Conservation (phyloP, 2,888 invertebrate species). For the Melanotus villosus region DNA sequence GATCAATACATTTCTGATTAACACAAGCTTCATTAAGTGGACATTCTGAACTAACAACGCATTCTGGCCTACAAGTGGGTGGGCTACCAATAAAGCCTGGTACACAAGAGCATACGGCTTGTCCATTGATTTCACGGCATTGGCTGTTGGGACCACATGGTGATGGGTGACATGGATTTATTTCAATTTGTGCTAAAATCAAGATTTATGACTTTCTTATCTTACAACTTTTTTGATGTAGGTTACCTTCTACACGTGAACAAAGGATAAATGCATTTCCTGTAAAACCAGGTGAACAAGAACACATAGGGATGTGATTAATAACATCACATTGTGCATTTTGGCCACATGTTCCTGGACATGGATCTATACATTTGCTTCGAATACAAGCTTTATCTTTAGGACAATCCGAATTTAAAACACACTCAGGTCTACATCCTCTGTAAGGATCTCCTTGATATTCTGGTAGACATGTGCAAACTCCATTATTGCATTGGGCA, state of each 20-base stretch:
- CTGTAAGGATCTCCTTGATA: constrained; percentile 82
- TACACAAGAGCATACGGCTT: constrained; percentile 79
- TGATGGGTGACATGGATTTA: constrained; percentile 78
- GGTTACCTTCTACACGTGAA: constrained; percentile 68
- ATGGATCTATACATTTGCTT: constrained; percentile 81
- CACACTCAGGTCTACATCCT: constrained; percentile 81
- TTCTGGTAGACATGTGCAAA: constrained; percentile 79
- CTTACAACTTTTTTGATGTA: neutral
- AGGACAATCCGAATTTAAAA: constrained; percentile 80
- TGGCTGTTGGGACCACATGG: constrained; percentile 80
- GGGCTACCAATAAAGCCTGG: constrained; percentile 84
- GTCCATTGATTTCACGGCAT: constrained; percentile 76
- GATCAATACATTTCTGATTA: constrained; percentile 81
- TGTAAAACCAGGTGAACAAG: constrained; percentile 77
- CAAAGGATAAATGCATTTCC: constrained; percentile 83
- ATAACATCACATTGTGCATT: constrained; percentile 81
- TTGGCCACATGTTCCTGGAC: constrained; percentile 81
- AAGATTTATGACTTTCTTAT: neutral
- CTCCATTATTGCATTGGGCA: constrained; percentile 75
- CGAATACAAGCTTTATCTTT: constrained; percentile 79
- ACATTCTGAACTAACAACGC: constrained; percentile 81
- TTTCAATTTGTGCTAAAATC: constrained; percentile 63
- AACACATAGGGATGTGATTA: constrained; percentile 84
- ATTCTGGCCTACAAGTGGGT: constrained; percentile 84
- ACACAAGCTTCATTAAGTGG: constrained; percentile 80